Conservation (phyloP, 1,140 invertebrate species). For the Cydia splendana region DNA sequence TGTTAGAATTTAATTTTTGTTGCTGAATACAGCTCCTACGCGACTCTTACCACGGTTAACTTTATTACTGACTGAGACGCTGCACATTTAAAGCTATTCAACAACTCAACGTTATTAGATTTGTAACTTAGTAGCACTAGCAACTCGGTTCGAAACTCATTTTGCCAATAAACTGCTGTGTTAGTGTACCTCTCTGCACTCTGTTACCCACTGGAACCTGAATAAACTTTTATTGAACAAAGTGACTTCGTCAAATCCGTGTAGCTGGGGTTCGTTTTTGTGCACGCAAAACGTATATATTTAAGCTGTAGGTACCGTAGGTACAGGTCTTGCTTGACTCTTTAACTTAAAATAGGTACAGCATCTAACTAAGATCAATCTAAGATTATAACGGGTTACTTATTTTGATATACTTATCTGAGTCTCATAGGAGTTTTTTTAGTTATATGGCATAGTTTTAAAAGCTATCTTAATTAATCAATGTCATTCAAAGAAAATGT, state of each 20-base stretch:
- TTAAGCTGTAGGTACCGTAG: neutral
- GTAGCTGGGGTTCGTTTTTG: no score
- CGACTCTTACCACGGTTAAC: neutral
- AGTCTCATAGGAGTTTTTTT: no score
- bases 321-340: neutral
- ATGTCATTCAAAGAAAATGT: no score
- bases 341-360: no score
- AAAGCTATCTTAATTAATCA: no score
- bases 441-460: no score
- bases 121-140: slow-evolving; percentile 19
- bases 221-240: neutral
- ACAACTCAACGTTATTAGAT: slow-evolving; percentile 8
- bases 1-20: neutral
- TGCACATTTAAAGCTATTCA: slow-evolving; percentile 26
- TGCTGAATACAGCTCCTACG: neutral
- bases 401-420: no score
- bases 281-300: no score
- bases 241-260: neutral
- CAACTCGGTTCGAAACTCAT: slow-evolving; percentile 6
- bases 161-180: slow-evolving; percentile 5
- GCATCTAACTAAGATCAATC: no score
- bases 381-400: no score
- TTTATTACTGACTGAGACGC: slow-evolving; percentile 3
- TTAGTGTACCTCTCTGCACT: neutral
- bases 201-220: neutral